phyloP scores from a whole-genome alignment of 2,888 invertebrate genomes.

The Synergus laeviventris region DNA sequence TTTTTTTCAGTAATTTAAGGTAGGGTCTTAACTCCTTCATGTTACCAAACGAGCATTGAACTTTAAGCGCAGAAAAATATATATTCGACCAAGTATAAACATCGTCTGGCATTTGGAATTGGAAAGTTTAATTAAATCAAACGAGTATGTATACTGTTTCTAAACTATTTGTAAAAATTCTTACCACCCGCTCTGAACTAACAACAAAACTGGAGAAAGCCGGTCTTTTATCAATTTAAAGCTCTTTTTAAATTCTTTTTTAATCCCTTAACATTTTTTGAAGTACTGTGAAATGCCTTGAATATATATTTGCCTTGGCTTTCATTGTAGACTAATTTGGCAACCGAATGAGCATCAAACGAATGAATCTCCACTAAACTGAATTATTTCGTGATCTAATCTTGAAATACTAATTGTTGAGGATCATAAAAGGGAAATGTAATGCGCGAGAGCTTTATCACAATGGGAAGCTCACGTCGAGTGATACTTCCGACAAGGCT shows the following conservation, averaged over 20 bases:
- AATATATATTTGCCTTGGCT: too few relatives aligned
- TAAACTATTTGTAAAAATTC: not conserved
- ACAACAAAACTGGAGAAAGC: too few relatives aligned
- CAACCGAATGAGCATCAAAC: too few relatives aligned
- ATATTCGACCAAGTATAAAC: not conserved
- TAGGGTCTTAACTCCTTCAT: not conserved
- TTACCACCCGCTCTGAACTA: not conserved
- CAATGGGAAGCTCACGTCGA: constrained; percentile 43
- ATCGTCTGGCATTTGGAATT: not conserved
- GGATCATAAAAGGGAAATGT: not conserved
- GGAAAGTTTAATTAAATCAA: not conserved
- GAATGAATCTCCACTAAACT: too few relatives aligned
- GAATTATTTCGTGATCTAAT: too few relatives aligned
- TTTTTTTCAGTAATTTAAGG: too few relatives aligned
- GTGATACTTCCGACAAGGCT: constrained; percentile 48
- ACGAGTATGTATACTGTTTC: not conserved
- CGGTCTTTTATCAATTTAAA: too few relatives aligned
- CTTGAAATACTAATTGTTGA: not conserved
- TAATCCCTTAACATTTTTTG: too few relatives aligned
- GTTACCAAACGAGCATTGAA: not conserved
- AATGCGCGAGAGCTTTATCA: constrained; percentile 44
- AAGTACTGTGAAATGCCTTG: too few relatives aligned
- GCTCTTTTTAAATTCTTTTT: too few relatives aligned
- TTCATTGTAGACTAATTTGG: too few relatives aligned
- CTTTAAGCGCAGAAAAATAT: not conserved